phyloP scores from a whole-genome alignment of 2,888 invertebrate species.

The Oscheius sp. region DNA sequence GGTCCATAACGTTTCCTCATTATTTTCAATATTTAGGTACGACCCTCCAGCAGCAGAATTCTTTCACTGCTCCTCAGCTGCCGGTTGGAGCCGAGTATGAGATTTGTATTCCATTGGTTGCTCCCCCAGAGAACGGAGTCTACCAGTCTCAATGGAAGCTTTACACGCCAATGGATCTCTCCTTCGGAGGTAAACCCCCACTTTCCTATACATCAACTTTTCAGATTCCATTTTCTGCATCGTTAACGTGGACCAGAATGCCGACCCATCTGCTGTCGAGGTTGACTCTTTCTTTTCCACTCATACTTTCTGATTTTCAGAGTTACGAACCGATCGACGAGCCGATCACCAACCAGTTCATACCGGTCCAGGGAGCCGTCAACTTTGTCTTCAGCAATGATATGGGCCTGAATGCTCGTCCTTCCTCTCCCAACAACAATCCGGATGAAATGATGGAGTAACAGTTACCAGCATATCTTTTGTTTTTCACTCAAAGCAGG shows the following conservation, averaged over 20 bases:
- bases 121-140: slow-evolving; percentile 16
- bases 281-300: no score
- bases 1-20: neutral
- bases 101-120: slow-evolving; percentile 17
- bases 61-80: neutral
- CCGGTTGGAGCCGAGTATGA: slow-evolving; percentile 13
- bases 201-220: neutral
- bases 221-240: slow-evolving; percentile 34
- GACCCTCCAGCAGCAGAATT: neutral
- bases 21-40: slow-evolving; percentile 25
- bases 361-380: no score
- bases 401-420: neutral
- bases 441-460: slow-evolving; percentile 26
- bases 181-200: slow-evolving; percentile 27
- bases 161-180: slow-evolving; percentile 7
- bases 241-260: slow-evolving; percentile 17
- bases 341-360: no score
- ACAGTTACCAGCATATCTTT: neutral
- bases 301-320: no score
- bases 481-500: no score
- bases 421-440: slow-evolving; percentile 24
- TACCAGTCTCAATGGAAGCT: slow-evolving; percentile 29
- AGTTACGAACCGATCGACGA: no score
- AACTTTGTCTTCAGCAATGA: no score
- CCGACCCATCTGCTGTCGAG: neutral